Evolutionary conservation across 2,113 vertebrate genomes (phyloP), one percentile per base, ranked within the genome.

Genomic region (Vanacampus margaritifer): DNA sequence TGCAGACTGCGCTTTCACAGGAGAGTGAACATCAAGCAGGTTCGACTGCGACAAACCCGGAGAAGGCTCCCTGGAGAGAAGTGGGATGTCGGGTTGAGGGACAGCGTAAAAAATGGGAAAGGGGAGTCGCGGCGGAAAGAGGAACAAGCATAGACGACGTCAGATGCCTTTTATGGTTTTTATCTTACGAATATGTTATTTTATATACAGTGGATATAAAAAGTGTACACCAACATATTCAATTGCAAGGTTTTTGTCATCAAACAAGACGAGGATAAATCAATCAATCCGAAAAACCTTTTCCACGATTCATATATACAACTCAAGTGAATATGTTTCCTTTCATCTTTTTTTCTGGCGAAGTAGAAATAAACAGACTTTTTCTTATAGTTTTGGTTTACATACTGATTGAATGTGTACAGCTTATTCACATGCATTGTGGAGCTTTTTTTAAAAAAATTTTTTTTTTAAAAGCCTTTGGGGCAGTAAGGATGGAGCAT

Each of bases 1-100:
- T 41, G 48, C 26, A 58, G 51, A 73, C 19, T 16, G 35, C n/a
- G 37, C 48, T 46, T 87, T 78, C 57, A 72, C 66, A 46, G 72
- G 37, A 57, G 39, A 68, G 5, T 28, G 46, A 59, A 62, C 68
- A 79, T 76, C 64, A 76, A 67, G 74, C 72, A 65, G 62, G 70
- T 75, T 50, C 68, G 53, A 79, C 65, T 48, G 61, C 61, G 60
- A 72, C 65, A 73, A 36, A 62, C 3, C 53, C 36, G 7, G 64
- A 26, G 56, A 26, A 60, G 5, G 13, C 46, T 69, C 70, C 59
- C 66, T 14, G 0, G 61, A 73, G 82, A 70, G 54, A 50, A 28
- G 1, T 1, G 14, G 53, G 74, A 54, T 61, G 64, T 66, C 60
- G 64, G 58, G 7, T 37, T 45, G 32, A 59, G 17, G 50, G 41